Conservation (phyloP, 1,140 invertebrate genomes). For the Conus betulinus region DNA sequence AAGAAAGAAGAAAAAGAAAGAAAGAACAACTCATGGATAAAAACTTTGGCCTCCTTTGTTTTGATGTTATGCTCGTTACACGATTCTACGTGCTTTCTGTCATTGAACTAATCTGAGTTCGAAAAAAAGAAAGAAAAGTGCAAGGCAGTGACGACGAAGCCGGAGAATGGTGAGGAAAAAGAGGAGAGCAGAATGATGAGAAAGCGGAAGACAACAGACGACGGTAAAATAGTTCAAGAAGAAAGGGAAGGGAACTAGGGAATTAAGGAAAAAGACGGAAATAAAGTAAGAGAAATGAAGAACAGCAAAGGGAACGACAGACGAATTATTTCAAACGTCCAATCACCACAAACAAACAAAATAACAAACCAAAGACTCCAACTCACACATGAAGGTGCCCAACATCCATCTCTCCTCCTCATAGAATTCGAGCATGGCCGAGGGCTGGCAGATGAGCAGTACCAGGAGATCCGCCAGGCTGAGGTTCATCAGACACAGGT, state of each 20-base stretch:
- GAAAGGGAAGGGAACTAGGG: background rate
- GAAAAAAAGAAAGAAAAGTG: background rate
- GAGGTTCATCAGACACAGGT: slow-evolving; percentile 86
- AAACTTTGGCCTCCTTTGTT: background rate
- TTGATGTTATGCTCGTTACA: too few species aligned
- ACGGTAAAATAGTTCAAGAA: background rate
- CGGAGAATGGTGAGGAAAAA: background rate
- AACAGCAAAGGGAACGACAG: background rate
- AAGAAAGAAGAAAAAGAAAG: background rate
- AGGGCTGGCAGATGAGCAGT: slow-evolving; percentile 60
- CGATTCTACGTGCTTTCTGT: too few species aligned
- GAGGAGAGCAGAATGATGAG: too few species aligned
- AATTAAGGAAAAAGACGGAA: background rate
- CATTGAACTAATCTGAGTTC: too few species aligned
- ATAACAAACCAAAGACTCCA: background rate
- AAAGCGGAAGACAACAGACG: too few species aligned
- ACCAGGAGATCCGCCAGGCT: slow-evolving; percentile 63
- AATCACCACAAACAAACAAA: background rate
- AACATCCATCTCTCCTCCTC: slow-evolving; percentile 62
- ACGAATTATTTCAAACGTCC: background rate
- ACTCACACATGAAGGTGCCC: slow-evolving; percentile 65
- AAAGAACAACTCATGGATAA: background rate
- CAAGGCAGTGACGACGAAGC: background rate
- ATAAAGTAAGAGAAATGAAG: background rate
- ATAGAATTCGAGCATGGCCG: slow-evolving; percentile 61